Evolutionary conservation across 1,140 invertebrate species (phyloP), one percentile per base, ranked within the genome.

Genomic region (Lycorma delicatula): DNA sequence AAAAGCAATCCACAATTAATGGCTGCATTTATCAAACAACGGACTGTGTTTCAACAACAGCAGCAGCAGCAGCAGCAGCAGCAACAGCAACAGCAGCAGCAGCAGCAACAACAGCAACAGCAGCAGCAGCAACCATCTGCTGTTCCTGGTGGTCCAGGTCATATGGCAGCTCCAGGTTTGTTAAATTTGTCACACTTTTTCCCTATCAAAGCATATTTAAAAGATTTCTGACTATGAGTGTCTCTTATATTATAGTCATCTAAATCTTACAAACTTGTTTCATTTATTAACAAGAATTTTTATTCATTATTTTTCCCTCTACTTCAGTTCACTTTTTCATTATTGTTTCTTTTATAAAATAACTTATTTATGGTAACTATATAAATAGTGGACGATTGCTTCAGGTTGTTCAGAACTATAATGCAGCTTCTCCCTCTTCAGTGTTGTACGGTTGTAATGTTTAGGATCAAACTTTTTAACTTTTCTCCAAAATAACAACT

Each of bases 11-110:
- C 94, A 44, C 91, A 91, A 58, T 77, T 98, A 11, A 97, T 97
- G 93, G 93, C 94, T 54, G 91, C 93, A 48, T 95, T 97, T 68
- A 93, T 98, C 53, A 94, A 94, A 72, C 91, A 95, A 74, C 78
- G 89, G 70, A 85, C 90, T 75, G 81, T 84, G 64, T 55, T 60
- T 38, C 66, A 68, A 47, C 63, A 67, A 55, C 63, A 71, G 70
- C 67, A 47, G 63, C 69, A 5, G 59, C 63, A 51, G 63, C 65
- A 31, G 61, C 70, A 69, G 63, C 69, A 60, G 66, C 68, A 72
- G 53, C 64, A 63, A 47, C 65, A 66, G 27, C 68, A 68, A 54
- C 63, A 67, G 52, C 59, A 70, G 58, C 62, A 67, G 44, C 67
- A 68, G 56, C 68, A 72, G 57, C 69, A 72, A 20, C 63, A 67